A percentile compares a stretch with the other conserved stretches of the same genome.
These are phyloP conservation scores for Lutra lutra DNA, from an alignment of 2,797 vertebrate genomes.

Conservation along the genomic window DNA sequence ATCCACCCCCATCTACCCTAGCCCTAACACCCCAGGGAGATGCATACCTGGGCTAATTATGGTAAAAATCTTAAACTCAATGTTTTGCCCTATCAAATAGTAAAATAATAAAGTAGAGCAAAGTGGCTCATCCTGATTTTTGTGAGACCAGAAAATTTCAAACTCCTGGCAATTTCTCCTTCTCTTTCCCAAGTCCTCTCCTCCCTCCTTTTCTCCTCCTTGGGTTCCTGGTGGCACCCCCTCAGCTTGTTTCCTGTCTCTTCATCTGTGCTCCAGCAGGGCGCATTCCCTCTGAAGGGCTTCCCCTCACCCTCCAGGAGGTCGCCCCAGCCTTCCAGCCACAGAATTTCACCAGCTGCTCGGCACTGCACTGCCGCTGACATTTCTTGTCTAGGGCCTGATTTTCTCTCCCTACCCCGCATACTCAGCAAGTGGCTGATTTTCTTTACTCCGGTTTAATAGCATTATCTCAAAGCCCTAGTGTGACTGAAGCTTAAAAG, in stretches of 20 bases:
- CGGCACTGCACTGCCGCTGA: not conserved
- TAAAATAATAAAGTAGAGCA: not conserved
- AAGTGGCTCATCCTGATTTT: not conserved
- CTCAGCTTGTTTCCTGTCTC: not conserved
- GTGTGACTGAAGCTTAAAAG: not conserved
- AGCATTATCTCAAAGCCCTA: not conserved
- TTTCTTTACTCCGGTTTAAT: conserved; percentile 40
- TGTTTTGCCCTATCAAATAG: not conserved
- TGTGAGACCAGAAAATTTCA: not conserved
- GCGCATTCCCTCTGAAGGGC: not conserved
- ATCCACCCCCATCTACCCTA: too few species aligned
- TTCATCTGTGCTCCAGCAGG: too few species aligned
- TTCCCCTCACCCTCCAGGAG: not conserved
- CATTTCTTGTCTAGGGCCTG: not conserved
- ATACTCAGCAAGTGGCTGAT: not conserved
- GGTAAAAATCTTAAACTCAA: not conserved
- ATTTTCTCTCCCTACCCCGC: fast-evolving
- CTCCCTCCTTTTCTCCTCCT: not conserved
- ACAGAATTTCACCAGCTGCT: not conserved
- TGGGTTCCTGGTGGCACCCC: not conserved
- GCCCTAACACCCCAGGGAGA: not conserved
- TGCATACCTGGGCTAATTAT: not conserved
- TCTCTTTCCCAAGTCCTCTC: not conserved
- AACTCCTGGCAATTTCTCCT: not conserved
- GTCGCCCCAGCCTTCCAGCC: not conserved